phyloP scores from a whole-genome alignment of 2,113 vertebrate species.

The Engraulis encrasicolus region DNA sequence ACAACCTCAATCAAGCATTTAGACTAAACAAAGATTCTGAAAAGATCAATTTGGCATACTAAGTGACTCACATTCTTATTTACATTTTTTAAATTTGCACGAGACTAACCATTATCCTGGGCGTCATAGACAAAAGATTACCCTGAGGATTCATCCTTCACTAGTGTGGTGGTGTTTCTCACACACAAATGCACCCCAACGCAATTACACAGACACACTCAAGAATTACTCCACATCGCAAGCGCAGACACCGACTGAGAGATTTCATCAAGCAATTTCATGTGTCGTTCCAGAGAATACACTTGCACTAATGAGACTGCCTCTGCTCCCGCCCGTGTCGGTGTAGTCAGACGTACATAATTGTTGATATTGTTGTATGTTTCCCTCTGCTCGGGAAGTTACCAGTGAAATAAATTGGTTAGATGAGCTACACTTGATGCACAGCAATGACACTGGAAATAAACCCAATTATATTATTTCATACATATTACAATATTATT shows the following conservation, averaged over 20 bases:
- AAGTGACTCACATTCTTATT: too few relatives aligned
- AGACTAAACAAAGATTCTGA: too few relatives aligned
- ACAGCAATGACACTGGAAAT: neutral
- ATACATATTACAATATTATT: neutral
- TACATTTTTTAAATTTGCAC: too few relatives aligned
- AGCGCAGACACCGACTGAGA: neutral
- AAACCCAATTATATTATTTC: neutral
- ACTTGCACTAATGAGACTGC: neutral
- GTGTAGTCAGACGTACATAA: neutral
- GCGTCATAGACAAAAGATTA: neutral
- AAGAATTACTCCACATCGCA: neutral
- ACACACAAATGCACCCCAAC: neutral
- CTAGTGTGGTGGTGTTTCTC: neutral
- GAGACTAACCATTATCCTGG: too few relatives aligned
- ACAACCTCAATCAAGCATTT: too few relatives aligned
- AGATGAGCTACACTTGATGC: neutral
- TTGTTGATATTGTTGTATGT: neutral
- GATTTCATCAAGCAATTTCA: conserved; percentile 1
- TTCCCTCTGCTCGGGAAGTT: neutral
- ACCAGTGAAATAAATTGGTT: neutral
- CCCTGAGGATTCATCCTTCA: neutral
- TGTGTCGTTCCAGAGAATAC: neutral
- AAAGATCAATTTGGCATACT: too few relatives aligned
- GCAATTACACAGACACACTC: neutral
- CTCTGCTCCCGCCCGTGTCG: neutral